These are phyloP conservation scores for Samia ricini DNA, from an alignment of 1,140 invertebrate genomes.

Conservation along the genomic window DNA sequence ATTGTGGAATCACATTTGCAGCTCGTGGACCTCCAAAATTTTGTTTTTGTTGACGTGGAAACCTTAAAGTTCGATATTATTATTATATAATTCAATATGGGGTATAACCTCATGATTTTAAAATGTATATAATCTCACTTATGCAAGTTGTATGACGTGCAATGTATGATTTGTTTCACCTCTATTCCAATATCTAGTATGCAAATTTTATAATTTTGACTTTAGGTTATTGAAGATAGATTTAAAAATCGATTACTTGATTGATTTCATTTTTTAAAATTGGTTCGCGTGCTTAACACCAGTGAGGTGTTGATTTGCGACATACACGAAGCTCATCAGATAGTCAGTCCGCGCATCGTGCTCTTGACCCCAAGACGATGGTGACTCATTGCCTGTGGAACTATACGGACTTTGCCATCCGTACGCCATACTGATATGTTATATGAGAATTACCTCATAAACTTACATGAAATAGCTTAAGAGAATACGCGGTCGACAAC, in stretches of 20 bases:
- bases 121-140: neutral
- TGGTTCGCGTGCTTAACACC: neutral
- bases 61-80: too few species aligned
- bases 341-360: constrained; percentile 45
- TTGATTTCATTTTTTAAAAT: constrained; percentile 1
- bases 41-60: too few species aligned
- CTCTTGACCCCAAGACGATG: constrained; percentile 53
- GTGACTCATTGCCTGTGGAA: constrained; percentile 41
- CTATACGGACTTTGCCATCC: constrained; percentile 3
- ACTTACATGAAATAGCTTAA: neutral
- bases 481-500: too few species aligned
- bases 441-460: constrained; percentile 14
- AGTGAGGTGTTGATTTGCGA: constrained; percentile 35
- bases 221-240: neutral
- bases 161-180: neutral
- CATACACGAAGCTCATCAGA: constrained; percentile 55
- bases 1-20: too few species aligned
- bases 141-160: neutral
- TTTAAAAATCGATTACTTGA: neutral
- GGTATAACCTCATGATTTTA: neutral
- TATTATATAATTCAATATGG: neutral
- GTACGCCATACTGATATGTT: constrained; percentile 1
- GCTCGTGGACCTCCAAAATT: too few species aligned
- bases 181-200: neutral
- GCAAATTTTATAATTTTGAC: neutral